Evolutionary conservation across 2,113 vertebrate species (phyloP), one percentile per base, ranked within the genome.

Genomic region (Pipra filicauda): DNA sequence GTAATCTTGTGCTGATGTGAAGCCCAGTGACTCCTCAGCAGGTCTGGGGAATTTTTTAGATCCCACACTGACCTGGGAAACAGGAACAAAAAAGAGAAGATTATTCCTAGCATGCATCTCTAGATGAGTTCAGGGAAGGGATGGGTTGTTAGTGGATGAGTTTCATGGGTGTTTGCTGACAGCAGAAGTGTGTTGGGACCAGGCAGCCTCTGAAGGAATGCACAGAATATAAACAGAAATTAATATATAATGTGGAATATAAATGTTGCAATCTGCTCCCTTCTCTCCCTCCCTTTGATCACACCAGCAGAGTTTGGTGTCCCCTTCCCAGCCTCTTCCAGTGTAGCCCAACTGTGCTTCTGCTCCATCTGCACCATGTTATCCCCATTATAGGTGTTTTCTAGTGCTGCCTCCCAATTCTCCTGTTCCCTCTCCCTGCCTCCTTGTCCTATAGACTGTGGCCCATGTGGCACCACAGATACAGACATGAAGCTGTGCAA

Each of bases 401-500:
- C 39, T 54, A 54, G 23, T 39, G 33, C 55, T 77, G 72, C 7
- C 20, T 18, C 35, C 14, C 15, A 11, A 5, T 22, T 20, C 9
- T 73, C 41, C 12, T 9, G 5, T n/a, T 80, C 28, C 26, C 15
- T 65, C 18, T 77, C 31, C n/a, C 44, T 79, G 67, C 12, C 49
- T 39, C 49, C 23, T 37, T 13, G 18, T 23, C 41, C 54, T 39
- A 6, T 4, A 37, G 31, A 28, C 4, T 31, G 31, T 15, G 8
- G 31, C 15, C 9, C 48, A 3, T 17, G 0, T 5, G n/a, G 54
- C 55, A 62, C 28, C 49, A 84, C 0, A 0, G 31, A 15, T 35
- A 21, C 19, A 44, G 59, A 44, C 3, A 1, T 24, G 11, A 82
- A 46, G 52, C 57, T 71, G 39, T 13, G 11, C 17, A 27, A n/a